Evolutionary conservation across 1,140 invertebrate genomes (phyloP).

Genomic region (Lutraria rhynchaena): DNA sequence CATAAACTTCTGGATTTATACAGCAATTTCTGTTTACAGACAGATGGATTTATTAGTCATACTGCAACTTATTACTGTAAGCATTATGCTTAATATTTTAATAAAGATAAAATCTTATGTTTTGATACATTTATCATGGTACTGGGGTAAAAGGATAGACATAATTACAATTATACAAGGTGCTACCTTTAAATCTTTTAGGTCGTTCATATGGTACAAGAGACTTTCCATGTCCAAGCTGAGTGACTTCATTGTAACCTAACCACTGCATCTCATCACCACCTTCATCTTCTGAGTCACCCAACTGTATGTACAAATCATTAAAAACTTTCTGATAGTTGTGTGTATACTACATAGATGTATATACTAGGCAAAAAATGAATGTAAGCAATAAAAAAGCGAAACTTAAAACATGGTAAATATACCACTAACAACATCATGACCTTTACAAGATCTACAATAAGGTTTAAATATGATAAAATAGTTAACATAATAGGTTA

Average conservation of each 20-base stretch:
- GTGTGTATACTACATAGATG: not conserved
- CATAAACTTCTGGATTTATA: no score
- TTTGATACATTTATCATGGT: no score
- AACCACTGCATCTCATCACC: slow-evolving; percentile 64
- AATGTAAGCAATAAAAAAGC: not conserved
- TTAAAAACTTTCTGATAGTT: not conserved
- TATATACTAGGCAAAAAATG: not conserved
- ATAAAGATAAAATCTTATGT: no score
- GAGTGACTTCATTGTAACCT: slow-evolving; percentile 57
- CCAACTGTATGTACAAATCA: not conserved
- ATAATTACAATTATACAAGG: no score
- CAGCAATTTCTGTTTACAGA: no score
- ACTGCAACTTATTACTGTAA: no score
- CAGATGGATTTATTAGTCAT: no score
- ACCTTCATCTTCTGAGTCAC: slow-evolving; percentile 60
- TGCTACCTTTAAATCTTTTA: slow-evolving; percentile 51
- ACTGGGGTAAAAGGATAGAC: no score
- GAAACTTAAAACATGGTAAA: not conserved
- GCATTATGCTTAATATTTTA: no score
- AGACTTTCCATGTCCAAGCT: slow-evolving; percentile 27
- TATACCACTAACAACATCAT: not conserved
- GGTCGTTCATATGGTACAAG: slow-evolving; percentile 35
- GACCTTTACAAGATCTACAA: not conserved
- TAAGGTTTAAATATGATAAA: no score
- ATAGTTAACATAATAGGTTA: no score